Conservation (phyloP, 2,113 vertebrate genomes). For the Dipodomys merriami region DNA sequence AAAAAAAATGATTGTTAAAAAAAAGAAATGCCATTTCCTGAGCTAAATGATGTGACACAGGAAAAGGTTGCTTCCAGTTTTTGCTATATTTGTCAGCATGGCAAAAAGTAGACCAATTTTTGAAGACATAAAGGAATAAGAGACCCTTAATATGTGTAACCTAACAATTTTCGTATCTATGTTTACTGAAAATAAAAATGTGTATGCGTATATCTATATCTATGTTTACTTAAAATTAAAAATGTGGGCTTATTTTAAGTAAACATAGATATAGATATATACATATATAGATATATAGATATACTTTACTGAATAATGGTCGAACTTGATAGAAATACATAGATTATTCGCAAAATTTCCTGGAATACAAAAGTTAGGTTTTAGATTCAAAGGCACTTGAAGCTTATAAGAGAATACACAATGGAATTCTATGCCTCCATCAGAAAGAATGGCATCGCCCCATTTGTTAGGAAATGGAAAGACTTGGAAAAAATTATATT, state of each 20-base stretch:
- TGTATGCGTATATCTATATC: not conserved
- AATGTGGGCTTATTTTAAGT: too few relatives aligned
- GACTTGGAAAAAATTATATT: too few relatives aligned
- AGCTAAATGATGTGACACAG: not conserved
- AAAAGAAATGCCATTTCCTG: not conserved
- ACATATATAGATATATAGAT: not conserved
- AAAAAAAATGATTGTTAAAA: too few relatives aligned
- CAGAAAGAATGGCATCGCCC: too few relatives aligned
- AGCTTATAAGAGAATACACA: not conserved
- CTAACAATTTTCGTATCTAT: not conserved
- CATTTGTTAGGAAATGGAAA: too few relatives aligned
- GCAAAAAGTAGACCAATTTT: not conserved
- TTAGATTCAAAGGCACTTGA: constrained; percentile 4
- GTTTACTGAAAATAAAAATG: not conserved
- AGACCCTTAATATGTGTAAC: not conserved
- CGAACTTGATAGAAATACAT: not conserved
- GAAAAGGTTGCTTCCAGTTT: not conserved
- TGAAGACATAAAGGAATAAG: not conserved
- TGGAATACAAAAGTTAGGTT: not conserved
- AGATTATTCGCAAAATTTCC: not conserved
- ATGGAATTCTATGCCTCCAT: too few relatives aligned
- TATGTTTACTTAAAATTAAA: not conserved
- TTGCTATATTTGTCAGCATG: not conserved
- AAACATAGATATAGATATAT: not conserved
- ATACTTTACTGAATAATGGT: not conserved